A percentile compares a stretch with the other conserved stretches of the same genome.
phyloP scores from a whole-genome alignment of 1,140 invertebrate species.

The Drosophila bifasciata region DNA sequence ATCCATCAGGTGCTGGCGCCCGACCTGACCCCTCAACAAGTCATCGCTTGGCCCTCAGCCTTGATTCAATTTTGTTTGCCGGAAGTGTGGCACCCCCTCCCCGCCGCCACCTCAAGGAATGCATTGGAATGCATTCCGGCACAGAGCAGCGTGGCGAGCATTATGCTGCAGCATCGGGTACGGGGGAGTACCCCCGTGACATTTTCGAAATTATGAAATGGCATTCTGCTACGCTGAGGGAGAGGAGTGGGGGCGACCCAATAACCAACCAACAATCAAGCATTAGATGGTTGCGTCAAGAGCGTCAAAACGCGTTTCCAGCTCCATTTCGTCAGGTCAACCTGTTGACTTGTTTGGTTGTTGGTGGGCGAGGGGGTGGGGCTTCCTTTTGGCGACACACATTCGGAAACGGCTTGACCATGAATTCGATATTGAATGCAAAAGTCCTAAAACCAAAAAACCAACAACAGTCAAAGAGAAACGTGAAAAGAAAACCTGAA shows the following conservation, averaged over 20 bases:
- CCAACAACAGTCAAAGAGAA: constrained; percentile 23
- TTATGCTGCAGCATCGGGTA: constrained; percentile 7
- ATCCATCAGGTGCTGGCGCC: constrained; percentile 18
- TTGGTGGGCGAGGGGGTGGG: constrained; percentile 12
- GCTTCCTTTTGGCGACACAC: constrained; percentile 73
- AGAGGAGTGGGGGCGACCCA: constrained; percentile 40
- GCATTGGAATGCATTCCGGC: constrained; percentile 61
- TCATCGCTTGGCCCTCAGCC: constrained; percentile 38
- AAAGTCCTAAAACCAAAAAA: constrained; percentile 65
- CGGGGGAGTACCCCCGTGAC: neutral
- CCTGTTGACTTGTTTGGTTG: constrained; percentile 54
- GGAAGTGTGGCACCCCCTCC: constrained; percentile 41
- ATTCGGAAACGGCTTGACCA: constrained; percentile 72
- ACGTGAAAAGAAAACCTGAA: constrained; percentile 73
- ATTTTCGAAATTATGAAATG: constrained; percentile 62
- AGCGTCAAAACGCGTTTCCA: constrained; percentile 54
- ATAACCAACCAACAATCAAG: constrained; percentile 42
- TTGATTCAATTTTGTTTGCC: constrained; percentile 57
- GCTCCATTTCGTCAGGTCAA: constrained; percentile 78
- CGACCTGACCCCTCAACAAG: constrained; percentile 60
- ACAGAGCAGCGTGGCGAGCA: constrained; percentile 6
- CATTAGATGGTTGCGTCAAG: constrained; percentile 71
- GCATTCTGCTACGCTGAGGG: constrained; percentile 49
- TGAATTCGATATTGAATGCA: constrained; percentile 80
- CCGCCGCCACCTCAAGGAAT: neutral